phyloP scores from a whole-genome alignment of 2,888 invertebrate species.

The Ophion costatus region DNA sequence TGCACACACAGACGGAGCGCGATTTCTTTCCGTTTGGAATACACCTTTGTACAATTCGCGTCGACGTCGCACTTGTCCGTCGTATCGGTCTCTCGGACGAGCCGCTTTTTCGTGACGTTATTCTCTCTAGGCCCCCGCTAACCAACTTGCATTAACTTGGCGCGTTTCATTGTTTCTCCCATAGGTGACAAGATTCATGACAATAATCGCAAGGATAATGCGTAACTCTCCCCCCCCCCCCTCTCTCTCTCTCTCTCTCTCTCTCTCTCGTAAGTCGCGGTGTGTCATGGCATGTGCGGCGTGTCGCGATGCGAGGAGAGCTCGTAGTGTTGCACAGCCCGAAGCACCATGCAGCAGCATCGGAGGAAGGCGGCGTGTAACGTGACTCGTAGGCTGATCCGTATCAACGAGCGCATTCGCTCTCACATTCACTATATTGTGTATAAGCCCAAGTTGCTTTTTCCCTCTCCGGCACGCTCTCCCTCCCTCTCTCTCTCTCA shows the following conservation, averaged over 20 bases:
- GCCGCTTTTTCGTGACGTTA: no score
- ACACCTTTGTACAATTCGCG: neutral
- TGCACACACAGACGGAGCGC: neutral
- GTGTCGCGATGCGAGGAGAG: constrained; percentile 41
- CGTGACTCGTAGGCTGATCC: constrained; percentile 66
- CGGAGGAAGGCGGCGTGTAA: constrained; percentile 62
- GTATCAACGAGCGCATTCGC: constrained; percentile 63
- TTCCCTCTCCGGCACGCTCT: neutral
- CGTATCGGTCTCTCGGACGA: no score
- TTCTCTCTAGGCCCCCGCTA: no score
- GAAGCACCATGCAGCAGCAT: constrained; percentile 49
- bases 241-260: neutral
- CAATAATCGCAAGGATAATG: no score
- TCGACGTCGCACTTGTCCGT: no score
- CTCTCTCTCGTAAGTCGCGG: neutral
- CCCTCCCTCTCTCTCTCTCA: constrained; percentile 3
- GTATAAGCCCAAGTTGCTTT: neutral
- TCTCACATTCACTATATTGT: constrained; percentile 10
- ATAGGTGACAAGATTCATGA: no score
- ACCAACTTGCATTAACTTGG: no score
- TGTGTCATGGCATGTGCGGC: neutral
- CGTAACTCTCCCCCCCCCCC: no score
- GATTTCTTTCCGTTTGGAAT: constrained; percentile 47
- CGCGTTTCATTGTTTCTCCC: no score
- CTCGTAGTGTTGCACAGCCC: constrained; percentile 45